Conservation (phyloP, 2,113 vertebrate species). For the Phodopus roborovskii region DNA sequence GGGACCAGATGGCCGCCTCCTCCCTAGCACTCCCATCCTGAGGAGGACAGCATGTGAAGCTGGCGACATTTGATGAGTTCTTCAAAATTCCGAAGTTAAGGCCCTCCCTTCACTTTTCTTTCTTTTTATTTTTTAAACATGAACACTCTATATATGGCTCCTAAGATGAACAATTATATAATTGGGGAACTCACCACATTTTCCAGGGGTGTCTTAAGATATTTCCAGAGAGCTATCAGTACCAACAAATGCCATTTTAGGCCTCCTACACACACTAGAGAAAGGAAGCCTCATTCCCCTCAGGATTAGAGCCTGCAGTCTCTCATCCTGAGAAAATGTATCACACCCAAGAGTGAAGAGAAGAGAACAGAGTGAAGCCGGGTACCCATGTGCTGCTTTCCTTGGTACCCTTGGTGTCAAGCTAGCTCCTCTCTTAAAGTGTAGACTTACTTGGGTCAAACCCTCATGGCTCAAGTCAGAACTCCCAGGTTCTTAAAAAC, state of each 20-base stretch:
- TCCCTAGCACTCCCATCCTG: conserved; percentile 70
- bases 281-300: neutral
- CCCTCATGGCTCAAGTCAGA: neutral
- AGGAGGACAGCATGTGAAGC: conserved; percentile 72
- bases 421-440: neutral
- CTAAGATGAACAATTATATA: conserved; percentile 34
- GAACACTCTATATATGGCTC: conserved; percentile 5
- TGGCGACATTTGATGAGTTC: conserved; percentile 51
- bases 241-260: neutral
- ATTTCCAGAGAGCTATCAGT: neutral
- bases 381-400: rapidly evolving
- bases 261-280: neutral
- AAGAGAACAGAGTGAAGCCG: neutral
- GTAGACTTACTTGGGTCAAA: neutral
- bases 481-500: neutral
- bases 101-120: neutral
- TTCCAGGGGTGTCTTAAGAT: neutral
- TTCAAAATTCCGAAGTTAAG: conserved; percentile 52
- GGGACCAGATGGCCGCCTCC: conserved; percentile 80
- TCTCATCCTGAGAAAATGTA: neutral
- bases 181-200: conserved; percentile 9
- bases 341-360: neutral
- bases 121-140: conserved; percentile 28
- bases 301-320: neutral
- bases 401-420: neutral